Conservation (phyloP, 2,797 vertebrate species). For the Schizopygopsis malacanthus region DNA sequence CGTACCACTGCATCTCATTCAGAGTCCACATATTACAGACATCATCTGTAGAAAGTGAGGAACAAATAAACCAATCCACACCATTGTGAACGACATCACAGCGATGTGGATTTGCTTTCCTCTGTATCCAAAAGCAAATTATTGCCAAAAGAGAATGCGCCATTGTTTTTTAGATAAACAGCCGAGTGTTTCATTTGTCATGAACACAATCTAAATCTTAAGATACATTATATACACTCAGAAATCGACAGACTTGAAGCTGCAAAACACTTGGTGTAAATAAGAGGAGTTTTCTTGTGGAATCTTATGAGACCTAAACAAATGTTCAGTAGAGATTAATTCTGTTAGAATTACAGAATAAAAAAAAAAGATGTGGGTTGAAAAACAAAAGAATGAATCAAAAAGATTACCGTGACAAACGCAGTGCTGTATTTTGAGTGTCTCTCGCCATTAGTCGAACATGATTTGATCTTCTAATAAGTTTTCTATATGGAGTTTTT, state of each 20-base stretch:
- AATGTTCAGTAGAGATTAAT: conserved; percentile 66
- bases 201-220: conserved; percentile 15
- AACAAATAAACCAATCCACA: conserved; percentile 9
- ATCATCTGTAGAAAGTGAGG: conserved; percentile 1
- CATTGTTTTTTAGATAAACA: conserved; percentile 41
- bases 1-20: conserved; percentile 48
- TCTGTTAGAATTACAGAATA: conserved; percentile 67
- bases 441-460: conserved; percentile 82
- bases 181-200: conserved; percentile 4
- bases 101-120: conserved; percentile 2
- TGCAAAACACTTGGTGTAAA: conserved; percentile 66
- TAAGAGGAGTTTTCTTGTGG: conserved; percentile 65
- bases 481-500: conserved; percentile 84
- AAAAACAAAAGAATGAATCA: conserved; percentile 54
- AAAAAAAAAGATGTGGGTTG: conserved; percentile 50
- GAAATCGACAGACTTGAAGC: conserved; percentile 31
- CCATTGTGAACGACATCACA: conserved; percentile 27
- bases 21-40: neutral
- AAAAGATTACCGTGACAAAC: conserved; percentile 66
- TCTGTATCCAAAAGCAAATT: conserved; percentile 9
- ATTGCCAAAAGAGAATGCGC: conserved; percentile 37
- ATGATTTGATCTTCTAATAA: conserved; percentile 83
- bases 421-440: conserved; percentile 81
- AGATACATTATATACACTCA: neutral
- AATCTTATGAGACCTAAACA: conserved; percentile 61